Evolutionary conservation across 1,140 invertebrate genomes (phyloP), one percentile per base, ranked within the genome.

Genomic region (Aphelenchoides fujianensis): DNA sequence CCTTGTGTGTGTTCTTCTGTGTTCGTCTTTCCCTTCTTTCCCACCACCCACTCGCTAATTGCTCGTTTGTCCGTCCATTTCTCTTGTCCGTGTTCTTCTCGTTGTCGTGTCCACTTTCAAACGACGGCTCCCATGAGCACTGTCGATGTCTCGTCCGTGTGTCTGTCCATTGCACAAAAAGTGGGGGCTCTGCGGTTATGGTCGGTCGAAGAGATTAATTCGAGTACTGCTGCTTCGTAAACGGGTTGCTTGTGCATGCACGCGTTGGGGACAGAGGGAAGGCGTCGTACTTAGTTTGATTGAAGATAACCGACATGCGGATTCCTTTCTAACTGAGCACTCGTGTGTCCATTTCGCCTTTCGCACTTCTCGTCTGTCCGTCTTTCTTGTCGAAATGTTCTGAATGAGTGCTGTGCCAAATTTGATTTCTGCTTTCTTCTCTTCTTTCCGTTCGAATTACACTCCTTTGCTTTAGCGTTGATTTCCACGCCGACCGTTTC

Each of bases 401-500:
- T 16, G 23, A 48, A 16, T 12, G 41, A 48, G 41, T 48, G 41
- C 41, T 16, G 41, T 27, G 59, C n/a, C 30, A n/a, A 61, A 2
- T 28, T 61, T 19, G 16, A 19, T 61, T 61, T 61, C 30, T 61
- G 31, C 16, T 28, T 54, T 32, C 31, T 12, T 12, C 7, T 64
- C 3, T 72, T 32, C 19, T 54, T 48, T 59, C 35, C 34, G 12
- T 48, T 16, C 23, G 41, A 48, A 23, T 48, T 48, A 16, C 23
- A 48, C 76, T 74, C 31, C 27, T 16, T 27, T 16, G 34, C 36
- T 28, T 74, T 69, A 83, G 82, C 83, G 19, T 71, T 84, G 23
- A 61, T 79, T 35, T 83, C 83, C 28, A 66, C 77, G 19, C 82
- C 82, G 12, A 61, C 61, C 31, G 78, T 83, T 7, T 70, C 77